phyloP scores from a whole-genome alignment of 2,888 invertebrate genomes.

The Muschampia plurimacula region DNA sequence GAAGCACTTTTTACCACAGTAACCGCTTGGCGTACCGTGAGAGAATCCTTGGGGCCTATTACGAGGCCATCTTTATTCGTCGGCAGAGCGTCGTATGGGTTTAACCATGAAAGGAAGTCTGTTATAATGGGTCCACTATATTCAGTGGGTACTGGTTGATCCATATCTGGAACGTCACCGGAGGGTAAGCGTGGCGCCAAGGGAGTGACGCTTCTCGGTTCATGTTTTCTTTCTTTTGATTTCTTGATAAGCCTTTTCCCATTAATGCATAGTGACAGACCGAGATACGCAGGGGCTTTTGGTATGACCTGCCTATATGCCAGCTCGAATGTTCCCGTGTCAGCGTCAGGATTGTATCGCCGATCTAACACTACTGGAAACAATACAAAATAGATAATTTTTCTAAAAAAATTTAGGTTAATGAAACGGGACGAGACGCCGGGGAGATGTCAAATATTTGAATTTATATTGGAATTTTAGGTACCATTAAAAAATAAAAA shows the following conservation, averaged over 20 bases:
- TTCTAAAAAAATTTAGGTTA: too few species aligned
- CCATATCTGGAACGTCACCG: constrained; percentile 60
- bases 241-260: constrained; percentile 87
- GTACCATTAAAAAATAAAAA: too few species aligned
- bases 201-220: constrained; percentile 64
- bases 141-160: constrained; percentile 72
- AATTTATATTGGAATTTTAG: too few species aligned
- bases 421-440: too few species aligned
- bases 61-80: constrained; percentile 72
- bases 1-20: constrained; percentile 72
- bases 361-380: constrained; percentile 92
- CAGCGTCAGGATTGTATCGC: constrained; percentile 89
- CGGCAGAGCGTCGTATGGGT: constrained; percentile 77
- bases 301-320: constrained; percentile 92
- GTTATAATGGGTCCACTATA: constrained; percentile 89
- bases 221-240: constrained; percentile 69
- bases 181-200: constrained; percentile 61
- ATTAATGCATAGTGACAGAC: constrained; percentile 89
- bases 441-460: too few species aligned
- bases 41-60: constrained; percentile 66
- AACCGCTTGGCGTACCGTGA: constrained; percentile 81
- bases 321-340: constrained; percentile 93
- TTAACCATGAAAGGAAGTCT: constrained; percentile 88
- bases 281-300: constrained; percentile 92
- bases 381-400: constrained; percentile 16